Percentiles rank a stretch among this genome's conserved stretches.
Conservation (phyloP, 2,113 vertebrate genomes). For the Andinoacara biseriatus region DNA sequence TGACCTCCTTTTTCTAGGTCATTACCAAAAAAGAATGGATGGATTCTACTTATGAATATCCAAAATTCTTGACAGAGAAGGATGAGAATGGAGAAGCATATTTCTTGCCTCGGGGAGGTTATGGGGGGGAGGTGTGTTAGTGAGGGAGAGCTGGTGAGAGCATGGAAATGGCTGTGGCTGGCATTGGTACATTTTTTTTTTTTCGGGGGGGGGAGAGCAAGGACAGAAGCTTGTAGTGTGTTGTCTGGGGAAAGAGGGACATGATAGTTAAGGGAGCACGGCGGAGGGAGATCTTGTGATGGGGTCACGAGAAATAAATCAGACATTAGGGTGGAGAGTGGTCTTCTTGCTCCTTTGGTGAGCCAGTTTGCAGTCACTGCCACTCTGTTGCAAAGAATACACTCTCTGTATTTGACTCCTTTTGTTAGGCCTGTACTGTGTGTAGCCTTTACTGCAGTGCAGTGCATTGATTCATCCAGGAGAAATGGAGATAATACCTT, state of each 20-base stretch:
- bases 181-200: conserved; percentile 31
- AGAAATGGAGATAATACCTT: neutral
- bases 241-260: conserved; percentile 63
- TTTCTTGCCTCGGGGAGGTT: conserved; percentile 57
- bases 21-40: conserved; percentile 75
- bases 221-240: conserved; percentile 68
- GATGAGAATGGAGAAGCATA: conserved; percentile 64
- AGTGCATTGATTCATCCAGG: conserved; percentile 6
- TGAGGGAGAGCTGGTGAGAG: conserved; percentile 41
- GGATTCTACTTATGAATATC: conserved; percentile 76
- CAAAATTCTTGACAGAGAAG: conserved; percentile 70
- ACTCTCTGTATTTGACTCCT: conserved; percentile 26
- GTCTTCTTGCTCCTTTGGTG: conserved; percentile 53
- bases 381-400: conserved; percentile 23
- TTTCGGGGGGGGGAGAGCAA: conserved; percentile 1
- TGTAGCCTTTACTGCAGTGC: neutral
- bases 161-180: conserved; percentile 55
- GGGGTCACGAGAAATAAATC: conserved; percentile 81
- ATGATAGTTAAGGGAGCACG: conserved; percentile 51
- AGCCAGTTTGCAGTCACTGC: conserved; percentile 40
- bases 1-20: conserved; percentile 81
- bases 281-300: conserved; percentile 76
- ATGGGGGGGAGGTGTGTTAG: neutral
- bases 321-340: conserved; percentile 69
- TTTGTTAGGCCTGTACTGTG: conserved; percentile 3